Evolutionary conservation across 2,113 vertebrate species (phyloP), one percentile per base, ranked within the genome.

Genomic region (Pelvicachromis taeniatus): DNA sequence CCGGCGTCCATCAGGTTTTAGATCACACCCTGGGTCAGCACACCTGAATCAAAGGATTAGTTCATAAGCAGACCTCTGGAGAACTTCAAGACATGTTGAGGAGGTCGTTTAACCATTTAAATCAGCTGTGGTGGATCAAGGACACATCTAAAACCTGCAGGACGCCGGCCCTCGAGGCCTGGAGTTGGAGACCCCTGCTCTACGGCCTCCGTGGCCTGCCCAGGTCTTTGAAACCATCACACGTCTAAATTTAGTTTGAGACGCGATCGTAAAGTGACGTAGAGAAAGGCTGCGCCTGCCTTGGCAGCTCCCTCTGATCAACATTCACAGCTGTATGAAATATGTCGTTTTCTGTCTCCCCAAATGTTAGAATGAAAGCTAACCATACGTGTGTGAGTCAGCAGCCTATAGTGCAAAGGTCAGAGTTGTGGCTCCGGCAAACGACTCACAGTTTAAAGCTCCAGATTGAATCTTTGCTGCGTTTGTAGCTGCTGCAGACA

Each of bases 401-500:
- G 4, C 52, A 4, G 78, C 5, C 9, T 19, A 21, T 29, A 81
- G 88, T 7, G 61, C 79, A 42, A 58, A 87, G 82, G 87, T 85
- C 82, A 35, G 77, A 83, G 48, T 63, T 31, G 6, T 45, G 58
- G 53, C 70, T 85, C 61, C 80, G 55, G 52, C 0, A 54, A 52
- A 79, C 56, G 86, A 88, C 5, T 91, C 85, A 88, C 16, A 26
- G 19, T 79, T 88, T 2, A 78, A 77, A 68, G 17, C 75, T 40
- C 50, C 87, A 79, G 31, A 13, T 78, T 85, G 29, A 63, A 56
- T 86, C 81, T 58, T 2, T 9, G 70, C 12, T 48, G 68, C 23
- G 1, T 87, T 54, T 61, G 40, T 56, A 4, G 6, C 19, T 40
- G 4, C 42, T 11, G 19, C 55, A 38, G 84, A 81, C 13, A 31